phyloP scores from a whole-genome alignment of 2,113 vertebrate genomes.

The Hippopotamus amphibius region DNA sequence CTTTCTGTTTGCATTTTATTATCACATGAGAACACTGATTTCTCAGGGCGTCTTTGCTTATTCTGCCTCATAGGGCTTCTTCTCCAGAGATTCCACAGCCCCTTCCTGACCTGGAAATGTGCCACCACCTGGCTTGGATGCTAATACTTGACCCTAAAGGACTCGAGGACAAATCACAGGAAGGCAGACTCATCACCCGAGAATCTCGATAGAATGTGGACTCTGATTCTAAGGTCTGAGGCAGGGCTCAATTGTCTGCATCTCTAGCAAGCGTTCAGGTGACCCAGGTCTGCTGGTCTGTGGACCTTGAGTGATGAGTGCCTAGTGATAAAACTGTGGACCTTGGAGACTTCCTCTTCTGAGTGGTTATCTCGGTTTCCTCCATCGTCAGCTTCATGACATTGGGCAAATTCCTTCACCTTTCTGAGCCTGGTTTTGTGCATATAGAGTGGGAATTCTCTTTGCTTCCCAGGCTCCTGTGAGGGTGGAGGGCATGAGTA shows the following conservation, averaged over 20 bases:
- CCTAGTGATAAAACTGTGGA: fast-evolving
- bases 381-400: background rate
- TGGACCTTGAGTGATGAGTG: too few relatives aligned
- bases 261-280: background rate
- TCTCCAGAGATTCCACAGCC: background rate
- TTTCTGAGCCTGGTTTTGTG: background rate
- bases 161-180: background rate
- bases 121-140: background rate
- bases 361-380: background rate
- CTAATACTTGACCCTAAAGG: background rate
- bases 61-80: background rate
- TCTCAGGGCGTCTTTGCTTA: background rate
- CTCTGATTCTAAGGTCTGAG: too few relatives aligned
- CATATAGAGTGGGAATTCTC: background rate
- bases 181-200: background rate
- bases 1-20: background rate
- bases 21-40: background rate
- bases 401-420: fast-evolving
- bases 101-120: background rate
- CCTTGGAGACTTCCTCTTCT: background rate
- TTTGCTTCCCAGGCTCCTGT: background rate
- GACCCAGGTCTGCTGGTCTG: too few relatives aligned
- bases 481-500: fast-evolving
- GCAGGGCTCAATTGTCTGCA: background rate
- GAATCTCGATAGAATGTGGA: background rate